Conservation (phyloP, 2,888 invertebrate species). For the Arrhopalites spinosus region DNA sequence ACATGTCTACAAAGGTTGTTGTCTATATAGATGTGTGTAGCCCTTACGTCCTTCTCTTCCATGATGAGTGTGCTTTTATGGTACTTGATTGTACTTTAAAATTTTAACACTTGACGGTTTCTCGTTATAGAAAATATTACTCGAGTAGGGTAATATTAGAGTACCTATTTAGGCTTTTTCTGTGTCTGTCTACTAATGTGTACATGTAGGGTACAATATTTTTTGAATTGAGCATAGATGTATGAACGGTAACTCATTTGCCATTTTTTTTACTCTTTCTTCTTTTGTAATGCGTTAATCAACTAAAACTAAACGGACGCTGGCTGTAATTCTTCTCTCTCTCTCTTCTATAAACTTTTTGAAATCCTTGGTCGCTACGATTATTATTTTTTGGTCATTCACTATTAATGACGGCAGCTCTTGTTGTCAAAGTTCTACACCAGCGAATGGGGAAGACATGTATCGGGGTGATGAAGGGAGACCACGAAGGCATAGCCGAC, state of each 20-base stretch:
- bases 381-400: background rate
- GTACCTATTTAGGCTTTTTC: too few relatives aligned
- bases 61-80: too few relatives aligned
- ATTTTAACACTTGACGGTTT: too few relatives aligned
- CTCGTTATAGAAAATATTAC: too few relatives aligned
- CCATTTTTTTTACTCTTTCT: background rate
- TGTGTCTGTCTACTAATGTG: too few relatives aligned
- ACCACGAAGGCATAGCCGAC: background rate
- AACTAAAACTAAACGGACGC: background rate
- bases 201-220: too few relatives aligned
- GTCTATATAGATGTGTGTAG: too few relatives aligned
- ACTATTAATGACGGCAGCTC: background rate
- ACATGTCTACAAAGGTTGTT: too few relatives aligned
- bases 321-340: background rate
- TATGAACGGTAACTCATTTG: background rate
- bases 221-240: too few relatives aligned
- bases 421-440: constrained; percentile 14
- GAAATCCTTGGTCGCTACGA: background rate
- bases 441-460: background rate
- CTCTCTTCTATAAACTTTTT: background rate
- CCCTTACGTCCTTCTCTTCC: too few relatives aligned
- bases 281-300: background rate
- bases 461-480: background rate
- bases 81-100: too few relatives aligned
- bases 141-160: too few relatives aligned